These are phyloP conservation scores for Pteronura brasiliensis DNA, from an alignment of 2,113 vertebrate species.

Conservation along the genomic window DNA sequence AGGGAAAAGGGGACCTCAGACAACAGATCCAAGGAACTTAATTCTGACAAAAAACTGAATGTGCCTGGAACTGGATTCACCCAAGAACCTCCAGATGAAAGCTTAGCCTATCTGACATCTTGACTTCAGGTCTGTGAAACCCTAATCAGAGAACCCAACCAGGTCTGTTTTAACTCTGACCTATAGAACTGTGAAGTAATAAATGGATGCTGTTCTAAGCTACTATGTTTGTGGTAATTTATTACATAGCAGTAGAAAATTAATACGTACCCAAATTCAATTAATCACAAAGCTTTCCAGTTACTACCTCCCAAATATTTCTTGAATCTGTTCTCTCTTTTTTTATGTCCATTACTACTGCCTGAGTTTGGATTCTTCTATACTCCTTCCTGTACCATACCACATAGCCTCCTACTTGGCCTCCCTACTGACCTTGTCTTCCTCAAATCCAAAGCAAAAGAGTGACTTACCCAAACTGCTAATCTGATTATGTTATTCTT, in stretches of 20 bases:
- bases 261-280: background rate
- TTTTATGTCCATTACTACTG: background rate
- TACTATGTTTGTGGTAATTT: background rate
- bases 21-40: background rate
- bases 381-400: background rate
- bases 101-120: background rate
- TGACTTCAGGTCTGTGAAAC: background rate
- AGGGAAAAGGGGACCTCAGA: background rate
- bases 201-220: background rate
- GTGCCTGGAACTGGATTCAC: background rate
- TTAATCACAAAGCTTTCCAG: background rate
- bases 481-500: background rate
- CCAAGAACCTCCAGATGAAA: background rate
- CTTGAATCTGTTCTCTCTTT: background rate
- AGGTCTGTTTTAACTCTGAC: background rate
- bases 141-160: background rate
- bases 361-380: background rate
- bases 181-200: background rate
- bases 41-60: background rate
- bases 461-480: background rate
- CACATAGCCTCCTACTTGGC: background rate
- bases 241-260: background rate
- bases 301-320: constrained; percentile 12
- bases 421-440: background rate
- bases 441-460: background rate